Percentiles rank a stretch among this genome's conserved stretches.
phyloP scores from a whole-genome alignment of 1,140 invertebrate genomes.

The Brachionus paranguensis region DNA sequence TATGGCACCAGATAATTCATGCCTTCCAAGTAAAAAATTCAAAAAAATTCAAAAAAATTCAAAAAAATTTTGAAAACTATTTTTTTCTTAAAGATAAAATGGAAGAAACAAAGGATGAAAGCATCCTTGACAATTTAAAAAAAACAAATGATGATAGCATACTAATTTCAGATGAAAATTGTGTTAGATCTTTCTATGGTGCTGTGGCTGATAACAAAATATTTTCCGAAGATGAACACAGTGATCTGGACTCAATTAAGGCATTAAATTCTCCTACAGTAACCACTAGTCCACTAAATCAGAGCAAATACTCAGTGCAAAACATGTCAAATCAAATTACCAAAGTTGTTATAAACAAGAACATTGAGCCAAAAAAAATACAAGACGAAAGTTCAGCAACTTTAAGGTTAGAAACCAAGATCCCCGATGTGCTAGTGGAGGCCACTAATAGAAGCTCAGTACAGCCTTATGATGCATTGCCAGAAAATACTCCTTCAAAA shows the following conservation, averaged over 20 bases:
- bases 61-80: background rate
- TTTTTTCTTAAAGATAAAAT: background rate
- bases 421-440: background rate
- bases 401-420: background rate
- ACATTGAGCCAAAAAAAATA: background rate
- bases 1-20: background rate
- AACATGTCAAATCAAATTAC: constrained; percentile 21
- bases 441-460: background rate
- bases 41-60: background rate
- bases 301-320: background rate
- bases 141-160: background rate
- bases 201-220: constrained; percentile 12
- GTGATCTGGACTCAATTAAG: background rate
- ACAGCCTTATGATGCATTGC: background rate
- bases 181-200: constrained; percentile 23
- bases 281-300: background rate
- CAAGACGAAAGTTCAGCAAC: background rate
- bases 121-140: background rate
- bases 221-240: background rate
- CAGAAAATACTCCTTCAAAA: background rate
- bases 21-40: background rate
- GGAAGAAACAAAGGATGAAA: background rate
- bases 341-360: constrained; percentile 21
- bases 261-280: background rate
- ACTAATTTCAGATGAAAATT: background rate